A percentile compares a stretch with the other conserved stretches of the same genome.
phyloP scores from a whole-genome alignment of 2,113 vertebrate genomes.

The Pygoscelis antarcticus region DNA sequence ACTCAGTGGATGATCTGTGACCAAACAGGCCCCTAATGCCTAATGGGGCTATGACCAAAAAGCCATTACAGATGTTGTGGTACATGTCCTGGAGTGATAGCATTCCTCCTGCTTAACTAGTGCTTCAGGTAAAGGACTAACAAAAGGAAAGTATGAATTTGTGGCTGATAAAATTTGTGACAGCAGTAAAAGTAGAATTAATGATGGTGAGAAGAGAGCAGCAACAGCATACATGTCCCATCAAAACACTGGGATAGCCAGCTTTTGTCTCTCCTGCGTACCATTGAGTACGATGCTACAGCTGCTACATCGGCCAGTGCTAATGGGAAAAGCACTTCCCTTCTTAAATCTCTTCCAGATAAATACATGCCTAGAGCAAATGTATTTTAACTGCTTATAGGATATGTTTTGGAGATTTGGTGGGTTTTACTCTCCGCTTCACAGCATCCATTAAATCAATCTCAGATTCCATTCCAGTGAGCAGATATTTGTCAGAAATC shows the following conservation, averaged over 20 bases:
- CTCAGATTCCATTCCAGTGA: background rate
- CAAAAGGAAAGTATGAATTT: background rate
- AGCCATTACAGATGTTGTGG: accelerated
- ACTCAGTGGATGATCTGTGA: background rate
- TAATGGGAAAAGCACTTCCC: background rate
- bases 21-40: background rate
- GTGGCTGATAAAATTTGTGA: background rate
- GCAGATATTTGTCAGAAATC: background rate
- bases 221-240: background rate
- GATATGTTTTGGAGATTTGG: background rate
- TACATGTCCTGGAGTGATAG: background rate
- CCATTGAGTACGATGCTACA: background rate
- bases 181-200: background rate
- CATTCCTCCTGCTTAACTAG: background rate
- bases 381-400: background rate
- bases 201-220: background rate
- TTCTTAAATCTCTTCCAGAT: background rate
- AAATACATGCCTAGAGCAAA: background rate
- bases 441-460: background rate
- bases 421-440: background rate
- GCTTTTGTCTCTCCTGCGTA: background rate
- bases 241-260: background rate
- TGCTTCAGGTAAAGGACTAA: background rate
- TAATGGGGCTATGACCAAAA: background rate
- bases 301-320: background rate